A percentile compares a stretch with the other conserved stretches of the same genome.
Evolutionary conservation across 2,888 invertebrate genomes (phyloP).

Genomic region (Homarus gammarus): DNA sequence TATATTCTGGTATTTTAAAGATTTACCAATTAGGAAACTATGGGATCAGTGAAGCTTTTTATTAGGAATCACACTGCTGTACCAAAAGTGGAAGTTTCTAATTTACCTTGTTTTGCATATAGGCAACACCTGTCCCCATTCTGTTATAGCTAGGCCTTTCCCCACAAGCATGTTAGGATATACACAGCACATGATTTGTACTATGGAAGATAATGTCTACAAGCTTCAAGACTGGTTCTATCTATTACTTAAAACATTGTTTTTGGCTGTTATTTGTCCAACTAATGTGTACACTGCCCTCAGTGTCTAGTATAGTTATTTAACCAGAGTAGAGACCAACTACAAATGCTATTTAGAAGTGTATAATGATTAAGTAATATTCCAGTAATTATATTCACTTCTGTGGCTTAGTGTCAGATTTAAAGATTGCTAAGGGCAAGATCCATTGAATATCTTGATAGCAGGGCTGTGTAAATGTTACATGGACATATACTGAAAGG

Average conservation of each 20-base stretch:
- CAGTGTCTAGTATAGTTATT: not conserved
- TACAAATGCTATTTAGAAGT: not conserved
- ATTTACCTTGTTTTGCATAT: constrained; percentile 47
- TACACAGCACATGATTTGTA: constrained; percentile 62
- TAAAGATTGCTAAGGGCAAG: constrained; percentile 14
- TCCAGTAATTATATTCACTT: not conserved
- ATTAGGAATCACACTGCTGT: constrained; percentile 50
- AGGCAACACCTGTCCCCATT: constrained; percentile 47
- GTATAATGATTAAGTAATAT: not conserved
- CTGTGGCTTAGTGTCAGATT: not conserved
- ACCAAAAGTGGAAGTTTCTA: constrained; percentile 40
- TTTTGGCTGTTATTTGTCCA: constrained; percentile 35
- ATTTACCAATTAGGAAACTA: constrained; percentile 28
- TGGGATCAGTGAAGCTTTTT: constrained; percentile 56
- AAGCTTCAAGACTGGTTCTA: constrained; percentile 43
- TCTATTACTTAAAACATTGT: constrained; percentile 43
- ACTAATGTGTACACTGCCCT: constrained; percentile 62
- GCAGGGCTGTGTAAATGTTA: constrained; percentile 60
- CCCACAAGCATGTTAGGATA: constrained; percentile 67
- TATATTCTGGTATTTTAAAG: constrained; percentile 47
- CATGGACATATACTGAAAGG: constrained; percentile 51
- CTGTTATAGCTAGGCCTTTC: constrained; percentile 61
- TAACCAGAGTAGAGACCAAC: constrained; percentile 8
- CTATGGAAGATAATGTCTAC: constrained; percentile 34
- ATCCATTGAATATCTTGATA: not conserved